Base-by-base conservation (phyloP, 2,888 invertebrate species). In the Rhagonycha fulva region DNA sequence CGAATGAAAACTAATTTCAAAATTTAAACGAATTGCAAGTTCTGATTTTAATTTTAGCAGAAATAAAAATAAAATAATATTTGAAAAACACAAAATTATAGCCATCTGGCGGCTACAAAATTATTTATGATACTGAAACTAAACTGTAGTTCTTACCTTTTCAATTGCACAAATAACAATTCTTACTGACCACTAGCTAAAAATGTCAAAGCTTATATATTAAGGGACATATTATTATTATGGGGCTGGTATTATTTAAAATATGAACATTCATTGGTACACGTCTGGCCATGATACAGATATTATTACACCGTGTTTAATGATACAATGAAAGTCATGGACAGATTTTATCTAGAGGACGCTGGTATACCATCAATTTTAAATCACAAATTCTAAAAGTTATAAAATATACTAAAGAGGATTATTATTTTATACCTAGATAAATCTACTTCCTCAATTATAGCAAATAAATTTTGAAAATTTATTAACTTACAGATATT, bases 291-390 rank as follows among this genome's bases (percentile, higher is more conserved):
- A 9, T 23, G 9, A 62, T 62, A 11, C 47, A 47, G 47, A 61
- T 26, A 32, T 14, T n/a, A 32, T 66, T 63, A 5, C 23, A n/a
- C 61, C n/a, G 11, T 30, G 28, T 28, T 7, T 24, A 23, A 24
- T 66, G 63, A 12, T 23, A 19, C 24, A 19, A 19, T 62, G 68
- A 72, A 72, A 68, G 68, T 68, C 61, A 60, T 68, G 72, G 68
- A 62, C 68, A 72, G 72, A 72, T 72, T 68, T 72, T 72, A 72
- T 72, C 72, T 68, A 9, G 14, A 72, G 68, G 60, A 60, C n/a
- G 26, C n/a, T 24, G 47, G 26, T 72, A 47, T 9, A n/a, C 7
- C n/a, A 47, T 47, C 47, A 47, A 32, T 32, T 4, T 32, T 32
- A n/a, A 32, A 32, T 32, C 32, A n/a, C 32, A 32, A 32, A 4